Conservation (phyloP, 2,888 invertebrate genomes). For the Andrena trimmerana region DNA sequence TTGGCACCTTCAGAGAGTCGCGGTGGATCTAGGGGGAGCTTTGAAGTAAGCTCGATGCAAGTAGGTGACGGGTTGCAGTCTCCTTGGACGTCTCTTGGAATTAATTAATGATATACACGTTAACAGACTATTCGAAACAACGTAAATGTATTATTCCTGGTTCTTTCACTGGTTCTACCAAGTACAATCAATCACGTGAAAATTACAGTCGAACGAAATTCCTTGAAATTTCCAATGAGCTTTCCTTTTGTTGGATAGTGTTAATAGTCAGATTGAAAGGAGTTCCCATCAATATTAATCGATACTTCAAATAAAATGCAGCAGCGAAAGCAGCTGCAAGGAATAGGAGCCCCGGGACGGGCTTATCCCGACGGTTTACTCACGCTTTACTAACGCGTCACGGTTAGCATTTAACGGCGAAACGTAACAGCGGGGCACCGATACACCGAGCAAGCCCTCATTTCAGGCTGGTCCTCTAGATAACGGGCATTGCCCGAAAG, state of each 20-base stretch:
- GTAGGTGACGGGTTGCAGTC: background rate
- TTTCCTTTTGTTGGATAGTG: too few relatives aligned
- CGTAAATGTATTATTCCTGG: too few relatives aligned
- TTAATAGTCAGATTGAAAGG: too few relatives aligned
- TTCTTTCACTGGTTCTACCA: too few relatives aligned
- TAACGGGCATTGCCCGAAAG: conserved; percentile 78
- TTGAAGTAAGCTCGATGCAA: conserved; percentile 12
- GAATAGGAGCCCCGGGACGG: background rate
- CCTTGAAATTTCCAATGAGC: too few relatives aligned
- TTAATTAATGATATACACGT: too few relatives aligned
- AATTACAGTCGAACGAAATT: too few relatives aligned
- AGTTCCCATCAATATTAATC: too few relatives aligned
- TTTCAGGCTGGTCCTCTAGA: conserved; percentile 76
- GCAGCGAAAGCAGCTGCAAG: background rate
- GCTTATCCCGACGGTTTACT: conserved; percentile 7
- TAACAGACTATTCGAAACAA: too few relatives aligned
- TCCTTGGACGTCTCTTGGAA: too few relatives aligned
- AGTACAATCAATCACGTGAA: too few relatives aligned
- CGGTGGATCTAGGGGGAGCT: conserved; percentile 12
- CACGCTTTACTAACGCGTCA: background rate
- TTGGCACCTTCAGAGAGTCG: background rate
- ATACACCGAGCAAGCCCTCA: conserved; percentile 77
- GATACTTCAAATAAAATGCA: too few relatives aligned
- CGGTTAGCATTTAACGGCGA: conserved; percentile 65
- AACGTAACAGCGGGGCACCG: conserved; percentile 59